Evolutionary conservation across 2,888 invertebrate genomes (phyloP), one percentile per base, ranked within the genome.

Genomic region (Rhyacophila evoluta): DNA sequence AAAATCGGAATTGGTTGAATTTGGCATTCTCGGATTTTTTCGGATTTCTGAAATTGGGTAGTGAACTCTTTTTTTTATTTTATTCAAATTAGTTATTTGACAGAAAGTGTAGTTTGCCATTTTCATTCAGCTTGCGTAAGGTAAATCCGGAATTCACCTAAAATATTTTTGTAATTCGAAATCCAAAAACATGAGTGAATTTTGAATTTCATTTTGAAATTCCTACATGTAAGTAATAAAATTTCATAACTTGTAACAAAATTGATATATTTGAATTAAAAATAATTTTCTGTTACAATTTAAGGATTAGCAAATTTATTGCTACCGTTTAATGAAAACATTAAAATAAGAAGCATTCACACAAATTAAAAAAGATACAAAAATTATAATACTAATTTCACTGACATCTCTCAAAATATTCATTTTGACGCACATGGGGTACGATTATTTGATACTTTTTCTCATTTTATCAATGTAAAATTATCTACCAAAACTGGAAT

Each of bases 231-330:
- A 41, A 41, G 15, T 12, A 41, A 41, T 2, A 41, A 41, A n/a
- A 41, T 5, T 41, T 41, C 15, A 33, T 33, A 33, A 4, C 29
- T 33, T 12, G n/a, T 69, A 69, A 69, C 69, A 29, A 69, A 69
- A 69, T 29, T 29, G 12, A 69, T 69, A 69, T 69, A 69, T 69
- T 69, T 33, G 33, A 69, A 15, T 69, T 69, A 2, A 29, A 69
- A 28, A 69, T 33, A 69, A 69, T 69, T 69, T 10, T 15, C 29
- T 69, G 33, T 28, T 28, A 69, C n/a, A 69, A 29, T 29, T 8
- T 69, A 69, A 69, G 69, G 19, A 55, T 55, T 41, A n/a, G 41
- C 6, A 19, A 19, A 5, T 15, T 15, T 41, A 6, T 41, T 15
- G 41, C 5, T 41, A 19, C 55, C 12, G 2, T 10, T 55, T n/a